Evolutionary conservation across 2,888 invertebrate species (phyloP).

Genomic region (Acanthosepion pharaonis): DNA sequence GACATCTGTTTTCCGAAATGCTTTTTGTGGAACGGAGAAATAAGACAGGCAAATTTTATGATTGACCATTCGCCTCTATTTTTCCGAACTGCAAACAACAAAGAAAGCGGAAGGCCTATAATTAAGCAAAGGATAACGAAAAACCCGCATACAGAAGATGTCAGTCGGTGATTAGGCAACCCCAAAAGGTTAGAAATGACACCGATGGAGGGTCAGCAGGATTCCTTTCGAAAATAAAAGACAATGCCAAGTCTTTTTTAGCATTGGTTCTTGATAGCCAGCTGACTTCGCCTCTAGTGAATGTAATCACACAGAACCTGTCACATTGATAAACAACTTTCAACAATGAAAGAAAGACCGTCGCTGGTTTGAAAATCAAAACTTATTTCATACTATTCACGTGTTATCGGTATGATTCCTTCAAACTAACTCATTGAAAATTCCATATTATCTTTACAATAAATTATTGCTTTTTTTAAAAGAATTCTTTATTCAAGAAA

Average conservation of each 20-base stretch:
- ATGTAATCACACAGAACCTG: too few relatives aligned
- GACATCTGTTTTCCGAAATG: neutral
- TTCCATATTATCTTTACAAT: too few relatives aligned
- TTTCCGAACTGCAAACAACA: neutral
- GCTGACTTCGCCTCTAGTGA: too few relatives aligned
- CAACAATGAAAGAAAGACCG: too few relatives aligned
- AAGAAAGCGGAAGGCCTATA: neutral
- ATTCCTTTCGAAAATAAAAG: neutral
- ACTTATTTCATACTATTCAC: too few relatives aligned
- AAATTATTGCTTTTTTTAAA: too few relatives aligned
- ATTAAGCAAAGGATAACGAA: neutral
- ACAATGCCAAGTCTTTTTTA: neutral
- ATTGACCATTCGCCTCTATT: neutral
- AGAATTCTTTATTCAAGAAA: too few relatives aligned
- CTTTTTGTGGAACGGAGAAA: neutral
- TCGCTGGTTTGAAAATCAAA: too few relatives aligned
- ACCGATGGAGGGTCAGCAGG: neutral
- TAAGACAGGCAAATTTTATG: too few relatives aligned
- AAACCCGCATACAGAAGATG: neutral
- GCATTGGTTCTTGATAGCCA: neutral
- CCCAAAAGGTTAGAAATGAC: neutral
- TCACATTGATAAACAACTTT: too few relatives aligned
- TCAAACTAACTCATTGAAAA: too few relatives aligned
- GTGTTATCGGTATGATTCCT: too few relatives aligned
- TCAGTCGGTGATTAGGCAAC: neutral